Evolutionary conservation across 2,888 invertebrate genomes (phyloP), one percentile per base, ranked within the genome.

Genomic region (Cataglyphis rosenhaueri): DNA sequence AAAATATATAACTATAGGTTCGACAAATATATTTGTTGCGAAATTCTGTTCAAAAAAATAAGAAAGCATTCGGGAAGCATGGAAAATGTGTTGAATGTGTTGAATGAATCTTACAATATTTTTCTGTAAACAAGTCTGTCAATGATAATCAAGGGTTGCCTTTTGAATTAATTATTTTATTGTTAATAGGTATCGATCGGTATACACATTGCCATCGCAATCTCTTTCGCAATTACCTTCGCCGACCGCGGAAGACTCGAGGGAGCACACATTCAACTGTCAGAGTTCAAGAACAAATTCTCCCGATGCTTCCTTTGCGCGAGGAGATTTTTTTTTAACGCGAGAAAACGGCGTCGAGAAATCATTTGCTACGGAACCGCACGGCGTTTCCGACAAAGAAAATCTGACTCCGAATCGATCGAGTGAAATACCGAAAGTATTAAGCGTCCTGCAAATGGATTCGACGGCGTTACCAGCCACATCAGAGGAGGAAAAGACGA

Each of bases 161-260:
- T 3, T 57, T 41, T 1, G 3, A 65, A 25, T 6, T 10, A 18
- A 68, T 59, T 32, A 48, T 48, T 59, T 44, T n/a, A 15, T 21
- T 29, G 21, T 71, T 25, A 44, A 68, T 25, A 79, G 78, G 12
- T 25, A 25, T 18, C 59, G 71, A 59, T 79, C 71, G 5, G 8
- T 71, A 12, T n/a, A 71, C 18, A 79, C 71, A 10, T 71, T 79
- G 44, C n/a, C 44, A 0, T 59, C 59, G 4, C 68, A 32, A 18
- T 8, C 9, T 18, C 21, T 29, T 29, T 2, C 29, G 6, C 75
- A 38, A 18, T 6, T 29, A 12, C 41, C 38, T 6, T 52, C 52
- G 12, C 48, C 18, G 21, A 21, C 6, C 10, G 29, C 3, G 10
- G 44, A 78, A 70, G 18, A 78, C 57, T 41, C 55, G 12, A 38